A percentile compares a stretch with the other conserved stretches of the same genome.
Evolutionary conservation across 2,113 vertebrate species (phyloP).

Genomic region (Eubucco bourcierii): DNA sequence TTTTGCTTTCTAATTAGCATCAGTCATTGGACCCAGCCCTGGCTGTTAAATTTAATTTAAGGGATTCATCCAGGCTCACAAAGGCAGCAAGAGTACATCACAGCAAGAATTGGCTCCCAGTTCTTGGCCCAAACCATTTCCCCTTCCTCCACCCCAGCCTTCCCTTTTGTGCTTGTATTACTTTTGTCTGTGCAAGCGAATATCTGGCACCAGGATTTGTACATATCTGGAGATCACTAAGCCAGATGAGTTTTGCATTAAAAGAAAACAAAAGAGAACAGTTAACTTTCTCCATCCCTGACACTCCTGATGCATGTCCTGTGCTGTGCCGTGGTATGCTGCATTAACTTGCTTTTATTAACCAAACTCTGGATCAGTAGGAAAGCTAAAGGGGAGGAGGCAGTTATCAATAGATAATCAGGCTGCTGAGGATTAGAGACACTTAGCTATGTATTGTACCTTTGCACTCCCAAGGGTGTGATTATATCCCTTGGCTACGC

Average conservation of each 20-base stretch:
- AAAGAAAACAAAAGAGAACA: slow-evolving; percentile 30
- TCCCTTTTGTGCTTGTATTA: slow-evolving; percentile 22
- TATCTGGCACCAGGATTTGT: slow-evolving; percentile 2
- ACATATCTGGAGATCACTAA: slow-evolving; percentile 41
- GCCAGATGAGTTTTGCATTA: slow-evolving; percentile 32
- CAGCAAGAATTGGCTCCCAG: background rate
- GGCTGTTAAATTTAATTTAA: slow-evolving; percentile 29
- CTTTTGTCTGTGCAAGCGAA: slow-evolving; percentile 21
- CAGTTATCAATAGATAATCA: slow-evolving; percentile 48
- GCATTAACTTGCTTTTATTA: slow-evolving; percentile 40
- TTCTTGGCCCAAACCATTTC: slow-evolving; percentile 31
- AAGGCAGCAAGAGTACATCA: slow-evolving; percentile 26
- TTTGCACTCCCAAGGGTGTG: slow-evolving; percentile 30
- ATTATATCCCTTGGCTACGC: background rate
- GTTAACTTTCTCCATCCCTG: background rate
- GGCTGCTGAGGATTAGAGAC: slow-evolving; percentile 20
- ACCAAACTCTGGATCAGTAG: background rate
- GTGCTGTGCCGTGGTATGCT: background rate
- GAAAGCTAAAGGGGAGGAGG: slow-evolving; percentile 13
- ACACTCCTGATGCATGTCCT: background rate
- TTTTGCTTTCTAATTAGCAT: slow-evolving; percentile 45
- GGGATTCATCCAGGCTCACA: background rate
- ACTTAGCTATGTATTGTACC: slow-evolving; percentile 33
- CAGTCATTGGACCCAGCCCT: background rate
- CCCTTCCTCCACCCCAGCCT: slow-evolving; percentile 35